Conservation (phyloP, 2,113 vertebrate species). For the Pelvicachromis taeniatus region DNA sequence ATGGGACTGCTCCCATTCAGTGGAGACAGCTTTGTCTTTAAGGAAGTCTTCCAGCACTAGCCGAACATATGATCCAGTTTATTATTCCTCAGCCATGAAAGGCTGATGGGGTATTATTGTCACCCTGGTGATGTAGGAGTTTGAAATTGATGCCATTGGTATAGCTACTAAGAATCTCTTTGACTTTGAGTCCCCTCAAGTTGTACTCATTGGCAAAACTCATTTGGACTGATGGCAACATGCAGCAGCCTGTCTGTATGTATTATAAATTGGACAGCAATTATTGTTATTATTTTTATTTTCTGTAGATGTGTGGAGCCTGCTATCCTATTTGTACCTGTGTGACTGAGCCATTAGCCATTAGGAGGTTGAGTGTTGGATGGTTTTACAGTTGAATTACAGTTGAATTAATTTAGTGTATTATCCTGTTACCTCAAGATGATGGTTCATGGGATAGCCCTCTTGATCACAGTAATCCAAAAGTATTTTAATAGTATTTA, state of each 20-base stretch:
- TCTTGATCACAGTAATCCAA: not conserved
- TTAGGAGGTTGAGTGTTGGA: not conserved
- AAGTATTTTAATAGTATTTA: not conserved
- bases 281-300: not conserved
- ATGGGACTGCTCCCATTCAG: not conserved
- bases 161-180: not conserved
- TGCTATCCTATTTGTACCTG: not conserved
- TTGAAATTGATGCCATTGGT: not conserved
- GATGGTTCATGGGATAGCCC: not conserved
- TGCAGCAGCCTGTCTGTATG: not conserved
- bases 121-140: not conserved
- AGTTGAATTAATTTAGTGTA: not conserved
- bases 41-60: not conserved
- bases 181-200: not conserved
- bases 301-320: not conserved
- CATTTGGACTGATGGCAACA: not conserved
- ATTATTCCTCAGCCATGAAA: not conserved
- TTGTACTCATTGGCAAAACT: not conserved
- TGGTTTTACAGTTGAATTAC: not conserved
- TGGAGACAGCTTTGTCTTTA: not conserved
- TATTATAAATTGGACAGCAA: not conserved
- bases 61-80: not conserved
- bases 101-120: not conserved
- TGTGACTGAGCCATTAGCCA: not conserved
- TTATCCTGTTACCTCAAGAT: not conserved